These are phyloP conservation scores for Corvus hawaiiensis DNA, from an alignment of 2,113 vertebrate species.

Conservation along the genomic window DNA sequence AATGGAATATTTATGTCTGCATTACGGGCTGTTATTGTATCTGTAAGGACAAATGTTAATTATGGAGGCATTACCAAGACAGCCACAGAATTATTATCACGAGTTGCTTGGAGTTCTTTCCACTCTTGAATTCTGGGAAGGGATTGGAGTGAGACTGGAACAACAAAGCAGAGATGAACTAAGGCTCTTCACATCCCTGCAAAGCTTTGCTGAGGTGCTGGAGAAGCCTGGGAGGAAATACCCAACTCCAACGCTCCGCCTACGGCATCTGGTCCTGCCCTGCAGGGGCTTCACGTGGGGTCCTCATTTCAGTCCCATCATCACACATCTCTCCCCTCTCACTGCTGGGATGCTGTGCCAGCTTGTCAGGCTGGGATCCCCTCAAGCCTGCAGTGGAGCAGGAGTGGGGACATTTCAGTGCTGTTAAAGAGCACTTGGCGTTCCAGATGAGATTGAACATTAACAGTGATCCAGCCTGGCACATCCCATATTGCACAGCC, in stretches of 20 bases:
- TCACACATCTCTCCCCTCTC: neutral
- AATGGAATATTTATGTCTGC: neutral
- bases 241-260: rapidly evolving
- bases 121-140: neutral
- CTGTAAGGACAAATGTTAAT: neutral
- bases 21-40: neutral
- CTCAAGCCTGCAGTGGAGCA: neutral
- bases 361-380: neutral
- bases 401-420: neutral
- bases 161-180: neutral
- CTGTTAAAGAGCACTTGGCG: neutral
- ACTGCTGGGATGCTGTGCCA: neutral
- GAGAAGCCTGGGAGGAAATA: neutral
- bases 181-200: rapidly evolving
- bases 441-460: neutral
- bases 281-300: neutral
- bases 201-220: neutral
- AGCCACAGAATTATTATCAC: rapidly evolving
- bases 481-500: neutral
- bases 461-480: neutral
- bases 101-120: neutral
- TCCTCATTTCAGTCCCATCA: neutral
- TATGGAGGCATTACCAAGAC: neutral
- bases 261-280: neutral
- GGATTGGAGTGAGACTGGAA: neutral